These are phyloP conservation scores for Pollimyrus isidori DNA, from an alignment of 2,113 vertebrate species.

Conservation along the genomic window DNA sequence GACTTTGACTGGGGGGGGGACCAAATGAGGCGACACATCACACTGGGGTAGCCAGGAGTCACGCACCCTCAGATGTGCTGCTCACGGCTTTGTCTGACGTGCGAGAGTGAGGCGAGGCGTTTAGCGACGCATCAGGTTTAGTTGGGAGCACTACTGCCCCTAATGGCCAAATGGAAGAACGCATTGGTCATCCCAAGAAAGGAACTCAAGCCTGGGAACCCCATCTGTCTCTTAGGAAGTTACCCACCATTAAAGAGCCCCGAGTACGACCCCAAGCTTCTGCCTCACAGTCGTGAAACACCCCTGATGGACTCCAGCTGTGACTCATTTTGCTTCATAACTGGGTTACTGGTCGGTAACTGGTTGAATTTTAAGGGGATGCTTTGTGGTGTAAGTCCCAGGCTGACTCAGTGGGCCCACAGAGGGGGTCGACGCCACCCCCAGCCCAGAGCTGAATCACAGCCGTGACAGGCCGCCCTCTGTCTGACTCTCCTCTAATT, in stretches of 20 bases:
- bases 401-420: background rate
- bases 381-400: conserved; percentile 17
- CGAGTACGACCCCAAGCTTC: conserved; percentile 31
- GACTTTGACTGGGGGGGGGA: background rate
- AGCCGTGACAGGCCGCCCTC: background rate
- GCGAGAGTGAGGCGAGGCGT: background rate
- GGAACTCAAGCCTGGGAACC: background rate
- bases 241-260: conserved; percentile 41
- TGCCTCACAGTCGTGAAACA: conserved; percentile 26
- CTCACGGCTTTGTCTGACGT: background rate
- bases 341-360: conserved; percentile 38
- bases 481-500: background rate
- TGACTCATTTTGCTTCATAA: conserved; percentile 25
- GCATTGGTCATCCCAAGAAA: background rate
- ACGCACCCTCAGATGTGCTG: background rate
- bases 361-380: conserved; percentile 46
- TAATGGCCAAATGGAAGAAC: background rate
- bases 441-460: background rate
- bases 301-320: conserved; percentile 42
- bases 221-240: conserved; percentile 39
- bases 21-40: background rate
- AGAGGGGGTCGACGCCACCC: background rate
- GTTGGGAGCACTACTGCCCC: background rate
- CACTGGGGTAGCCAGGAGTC: background rate
- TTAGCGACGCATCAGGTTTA: background rate